Evolutionary conservation across 92 coral and sea anemone species (phyloP).

Genomic region (Plumapathes pennacea): DNA sequence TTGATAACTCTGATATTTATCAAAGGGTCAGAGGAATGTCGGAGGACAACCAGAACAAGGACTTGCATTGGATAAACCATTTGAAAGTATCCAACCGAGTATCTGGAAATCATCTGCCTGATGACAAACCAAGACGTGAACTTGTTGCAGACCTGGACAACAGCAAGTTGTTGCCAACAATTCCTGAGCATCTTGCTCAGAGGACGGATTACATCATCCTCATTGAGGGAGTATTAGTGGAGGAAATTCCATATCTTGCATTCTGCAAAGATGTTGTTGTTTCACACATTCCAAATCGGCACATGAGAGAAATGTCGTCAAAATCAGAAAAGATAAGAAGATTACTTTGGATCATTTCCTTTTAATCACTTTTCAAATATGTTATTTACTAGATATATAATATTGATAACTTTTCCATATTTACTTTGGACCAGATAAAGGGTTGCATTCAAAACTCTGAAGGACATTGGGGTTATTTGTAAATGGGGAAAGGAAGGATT

Average conservation of each 20-base stretch:
- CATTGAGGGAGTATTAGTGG: conserved; percentile 21
- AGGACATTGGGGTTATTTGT: too few species aligned
- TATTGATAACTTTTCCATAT: not conserved
- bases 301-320: conserved; percentile 8
- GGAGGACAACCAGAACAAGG: conserved; percentile 39
- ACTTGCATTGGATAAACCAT: conserved; percentile 40
- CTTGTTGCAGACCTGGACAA: conserved; percentile 21
- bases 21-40: conserved; percentile 42
- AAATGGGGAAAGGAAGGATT: too few species aligned
- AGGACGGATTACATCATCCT: conserved; percentile 12
- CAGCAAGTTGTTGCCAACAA: conserved; percentile 16
- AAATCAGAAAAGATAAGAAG: conserved; percentile 26
- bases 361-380: not conserved
- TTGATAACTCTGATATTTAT: conserved; percentile 33
- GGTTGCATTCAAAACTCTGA: too few species aligned
- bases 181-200: conserved; percentile 31
- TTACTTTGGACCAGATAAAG: not conserved
- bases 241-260: conserved; percentile 18
- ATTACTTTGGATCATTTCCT: too few species aligned
- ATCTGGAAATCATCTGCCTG: conserved; percentile 37
- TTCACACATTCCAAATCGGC: conserved; percentile 29
- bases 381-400: not conserved
- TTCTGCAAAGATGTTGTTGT: conserved; percentile 12
- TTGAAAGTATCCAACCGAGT: conserved; percentile 20
- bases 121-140: conserved; percentile 23